These are phyloP conservation scores for Latrodectus hesperus DNA, from an alignment of 2,888 invertebrate species.

Conservation along the genomic window DNA sequence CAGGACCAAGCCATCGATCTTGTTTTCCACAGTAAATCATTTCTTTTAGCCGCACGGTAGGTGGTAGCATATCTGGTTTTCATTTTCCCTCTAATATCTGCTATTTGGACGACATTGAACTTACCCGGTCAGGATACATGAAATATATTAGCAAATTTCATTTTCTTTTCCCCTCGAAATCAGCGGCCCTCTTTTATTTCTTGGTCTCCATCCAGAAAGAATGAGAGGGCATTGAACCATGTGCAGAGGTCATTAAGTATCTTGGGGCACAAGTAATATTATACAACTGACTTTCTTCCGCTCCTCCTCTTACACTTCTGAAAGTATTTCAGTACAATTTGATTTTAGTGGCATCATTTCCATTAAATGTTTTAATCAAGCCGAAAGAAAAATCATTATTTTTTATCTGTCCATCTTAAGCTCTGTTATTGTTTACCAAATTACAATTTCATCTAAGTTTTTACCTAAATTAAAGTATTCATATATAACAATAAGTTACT, in stretches of 20 bases:
- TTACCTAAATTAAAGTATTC: no score
- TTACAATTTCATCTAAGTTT: no score
- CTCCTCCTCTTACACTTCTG: neutral
- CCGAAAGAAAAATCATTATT: no score
- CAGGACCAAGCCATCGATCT: constrained; percentile 15
- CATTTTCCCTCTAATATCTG: constrained; percentile 25
- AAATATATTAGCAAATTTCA: constrained; percentile 11
- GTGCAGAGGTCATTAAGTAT: constrained; percentile 48
- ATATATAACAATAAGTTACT: no score
- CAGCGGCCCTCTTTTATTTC: constrained; percentile 14
- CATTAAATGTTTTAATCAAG: no score
- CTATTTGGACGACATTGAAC: constrained; percentile 47
- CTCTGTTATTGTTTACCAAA: no score
- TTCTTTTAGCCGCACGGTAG: constrained; percentile 24
- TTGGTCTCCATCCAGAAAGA: constrained; percentile 3
- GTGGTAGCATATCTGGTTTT: constrained; percentile 8
- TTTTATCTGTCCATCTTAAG: no score
- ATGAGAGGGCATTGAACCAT: constrained; percentile 48
- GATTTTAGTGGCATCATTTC: neutral
- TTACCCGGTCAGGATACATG: neutral
- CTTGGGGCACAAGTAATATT: constrained; percentile 28
- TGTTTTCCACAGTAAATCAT: constrained; percentile 29
- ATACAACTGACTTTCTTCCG: neutral
- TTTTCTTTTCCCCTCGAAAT: constrained; percentile 18
- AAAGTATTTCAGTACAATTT: neutral